Base-by-base conservation (phyloP, 2,797 vertebrate species). In the Xenops minutus region DNA sequence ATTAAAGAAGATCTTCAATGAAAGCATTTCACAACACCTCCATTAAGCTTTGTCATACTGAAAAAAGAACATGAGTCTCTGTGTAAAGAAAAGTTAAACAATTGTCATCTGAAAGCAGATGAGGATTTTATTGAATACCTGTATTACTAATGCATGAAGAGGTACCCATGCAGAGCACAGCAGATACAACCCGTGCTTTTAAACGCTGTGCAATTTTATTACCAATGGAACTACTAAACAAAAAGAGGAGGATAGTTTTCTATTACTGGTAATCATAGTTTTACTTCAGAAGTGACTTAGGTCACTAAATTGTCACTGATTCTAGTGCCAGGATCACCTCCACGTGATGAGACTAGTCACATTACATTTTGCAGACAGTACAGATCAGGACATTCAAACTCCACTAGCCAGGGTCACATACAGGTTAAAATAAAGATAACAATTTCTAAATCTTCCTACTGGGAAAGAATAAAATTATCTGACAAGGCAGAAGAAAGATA, bases 141-240 rank as follows among this genome's bases (percentile, higher is more conserved):
- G 52, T 82, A 91, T 98, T 96, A 97, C 94, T 97, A 94, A 97
- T 96, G 96, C 93, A 94, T 96, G 96, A 95, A 63, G 87, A 90
- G 52, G 88, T 91, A 93, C 72, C 94, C 73, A 93, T 58, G 96
- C 96, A 93, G 67, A 95, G 92, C 76, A 63, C 49, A 68, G 68
- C 75, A 92, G 95, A 91, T 71, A 92, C 78, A 90, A 89, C 88
- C 91, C 41, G 94, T 93, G 91, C 94, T 96, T 95, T 96, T 96
- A 95, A 93, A 95, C 46, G 0, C 93, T 79, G 82, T 94, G 82
- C 92, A 96, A 79, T 84, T 94, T 95, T 95, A 92, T 95, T 96
- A 86, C 88, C 79, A 75, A 21, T 52, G 61, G 63, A 94, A 78
- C 56, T 75, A 32, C 73, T 79, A 67, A 94, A 92, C 52, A 76